Evolutionary conservation across 2,113 vertebrate species (phyloP), one percentile per base, ranked within the genome.

Genomic region (Mesoclemmys tuberculata): DNA sequence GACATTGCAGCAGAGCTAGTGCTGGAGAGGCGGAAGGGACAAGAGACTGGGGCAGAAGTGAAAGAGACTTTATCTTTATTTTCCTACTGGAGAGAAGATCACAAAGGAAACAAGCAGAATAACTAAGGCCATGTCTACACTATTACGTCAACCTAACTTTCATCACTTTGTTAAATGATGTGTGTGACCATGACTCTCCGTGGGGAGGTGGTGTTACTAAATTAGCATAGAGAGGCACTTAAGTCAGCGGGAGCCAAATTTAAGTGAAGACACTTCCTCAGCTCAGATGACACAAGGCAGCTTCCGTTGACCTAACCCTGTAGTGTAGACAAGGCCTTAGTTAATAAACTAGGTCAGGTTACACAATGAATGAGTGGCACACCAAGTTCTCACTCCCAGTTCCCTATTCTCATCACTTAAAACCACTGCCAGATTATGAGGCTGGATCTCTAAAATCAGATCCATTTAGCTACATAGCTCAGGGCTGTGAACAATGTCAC

Each of bases 351-450:
- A 75, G 64, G 81, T 90, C 51, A n/a, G 61, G 51, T 58, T 85
- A 35, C 58, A 27, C 54, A 82, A 18, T 0, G 0, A 71, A 74
- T 80, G 35, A 74, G 54, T 44, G 16, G 8, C 51, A 87, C 87
- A 49, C 48, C 49, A 21, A 80, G 49, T 8, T 2, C 0, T 26
- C 44, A 18, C 38, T 92, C 58, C 68, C 8, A 52, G 82, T 54
- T 80, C 35, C 89, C 13, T 9, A 13, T 11, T 85, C 84, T 48
- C 38, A 55, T 19, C 49, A 2, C 27, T n/a, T 84, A 46, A 81
- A 41, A 16, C 0, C 0, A 35, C 35, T 2, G 2, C 49, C 51
- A 10, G 44, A 4, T 27, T 9, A 2, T 8, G 35, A 64, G 61
- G 14, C n/a, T n/a, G n/a, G 64, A 8, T 71, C 18, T 71, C 21